phyloP scores from a whole-genome alignment of 2,888 invertebrate genomes.

The Piscicola geometra region DNA sequence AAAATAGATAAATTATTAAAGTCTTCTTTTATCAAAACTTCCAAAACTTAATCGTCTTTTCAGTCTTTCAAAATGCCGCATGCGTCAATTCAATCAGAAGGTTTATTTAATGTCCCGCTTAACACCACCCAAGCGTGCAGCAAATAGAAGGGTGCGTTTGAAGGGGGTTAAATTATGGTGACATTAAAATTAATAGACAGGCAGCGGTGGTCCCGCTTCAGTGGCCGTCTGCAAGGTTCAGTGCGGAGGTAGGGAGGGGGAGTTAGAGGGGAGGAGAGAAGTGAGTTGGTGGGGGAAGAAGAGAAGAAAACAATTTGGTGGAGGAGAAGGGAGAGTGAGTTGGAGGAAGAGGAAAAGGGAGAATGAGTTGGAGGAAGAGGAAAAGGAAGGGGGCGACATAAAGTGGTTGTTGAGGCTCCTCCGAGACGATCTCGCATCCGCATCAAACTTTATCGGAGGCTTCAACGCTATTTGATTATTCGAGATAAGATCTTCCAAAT shows the following conservation, averaged over 20 bases:
- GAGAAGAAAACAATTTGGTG: too few species aligned
- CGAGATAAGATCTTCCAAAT: constrained; percentile 6
- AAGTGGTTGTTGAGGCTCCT: too few species aligned
- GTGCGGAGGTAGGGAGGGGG: not conserved
- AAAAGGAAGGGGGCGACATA: too few species aligned
- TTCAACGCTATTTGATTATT: constrained; percentile 16
- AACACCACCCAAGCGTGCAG: not conserved
- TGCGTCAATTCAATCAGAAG: not conserved
- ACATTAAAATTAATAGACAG: constrained; percentile 15
- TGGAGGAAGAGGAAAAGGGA: too few species aligned
- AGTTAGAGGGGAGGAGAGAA: too few species aligned
- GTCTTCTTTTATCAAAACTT: too few species aligned
- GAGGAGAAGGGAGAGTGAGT: too few species aligned
- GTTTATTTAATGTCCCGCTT: constrained; percentile 6
- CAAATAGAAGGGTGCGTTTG: not conserved
- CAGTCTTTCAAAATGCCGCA: too few species aligned
- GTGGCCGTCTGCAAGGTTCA: not conserved
- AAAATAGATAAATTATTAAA: not conserved
- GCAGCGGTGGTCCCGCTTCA: not conserved
- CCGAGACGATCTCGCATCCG: too few species aligned
- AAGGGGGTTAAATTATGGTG: constrained; percentile 12
- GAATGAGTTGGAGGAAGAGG: too few species aligned
- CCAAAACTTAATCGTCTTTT: too few species aligned
- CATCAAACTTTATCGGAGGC: not conserved
- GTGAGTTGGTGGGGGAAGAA: too few species aligned